Evolutionary conservation across 2,113 vertebrate species (phyloP).

Genomic region (Shinisaurus crocodilurus): DNA sequence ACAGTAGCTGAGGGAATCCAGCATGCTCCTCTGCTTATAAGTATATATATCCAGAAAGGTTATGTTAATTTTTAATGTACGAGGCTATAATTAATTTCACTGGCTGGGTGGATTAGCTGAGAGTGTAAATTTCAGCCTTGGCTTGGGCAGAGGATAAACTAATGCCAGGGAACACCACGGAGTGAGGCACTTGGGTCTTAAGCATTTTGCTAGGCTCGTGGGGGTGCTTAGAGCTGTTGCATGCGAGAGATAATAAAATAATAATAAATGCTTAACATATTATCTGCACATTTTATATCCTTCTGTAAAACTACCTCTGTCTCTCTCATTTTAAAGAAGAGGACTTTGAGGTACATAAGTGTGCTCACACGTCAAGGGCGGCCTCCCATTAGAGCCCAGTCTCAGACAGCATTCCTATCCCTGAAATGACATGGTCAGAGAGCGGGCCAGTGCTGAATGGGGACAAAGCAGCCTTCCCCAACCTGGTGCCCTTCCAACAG

Average conservation of each 20-base stretch:
- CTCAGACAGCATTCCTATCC: neutral
- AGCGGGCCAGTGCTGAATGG: neutral
- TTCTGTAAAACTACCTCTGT: neutral
- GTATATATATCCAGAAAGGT: constrained; percentile 69
- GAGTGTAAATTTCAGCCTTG: constrained; percentile 69
- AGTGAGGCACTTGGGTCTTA: neutral
- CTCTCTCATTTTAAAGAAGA: neutral
- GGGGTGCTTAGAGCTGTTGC: neutral
- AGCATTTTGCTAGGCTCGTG: accelerated
- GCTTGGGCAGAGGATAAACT: constrained; percentile 46
- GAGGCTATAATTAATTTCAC: constrained; percentile 72
- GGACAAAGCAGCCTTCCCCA: neutral
- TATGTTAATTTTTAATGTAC: constrained; percentile 75
- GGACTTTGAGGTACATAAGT: neutral
- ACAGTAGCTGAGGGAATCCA: constrained; percentile 54
- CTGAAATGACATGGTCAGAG: neutral
- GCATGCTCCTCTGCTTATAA: constrained; percentile 53
- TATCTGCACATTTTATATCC: neutral
- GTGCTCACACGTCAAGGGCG: neutral
- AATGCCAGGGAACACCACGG: neutral
- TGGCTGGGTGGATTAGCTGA: constrained; percentile 67
- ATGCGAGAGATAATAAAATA: constrained; percentile 18
- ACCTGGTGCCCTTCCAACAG: too few species aligned
- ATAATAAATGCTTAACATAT: neutral
- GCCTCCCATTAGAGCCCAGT: neutral